phyloP scores from a whole-genome alignment of 2,888 invertebrate species.

The Dasypogon diadema region DNA sequence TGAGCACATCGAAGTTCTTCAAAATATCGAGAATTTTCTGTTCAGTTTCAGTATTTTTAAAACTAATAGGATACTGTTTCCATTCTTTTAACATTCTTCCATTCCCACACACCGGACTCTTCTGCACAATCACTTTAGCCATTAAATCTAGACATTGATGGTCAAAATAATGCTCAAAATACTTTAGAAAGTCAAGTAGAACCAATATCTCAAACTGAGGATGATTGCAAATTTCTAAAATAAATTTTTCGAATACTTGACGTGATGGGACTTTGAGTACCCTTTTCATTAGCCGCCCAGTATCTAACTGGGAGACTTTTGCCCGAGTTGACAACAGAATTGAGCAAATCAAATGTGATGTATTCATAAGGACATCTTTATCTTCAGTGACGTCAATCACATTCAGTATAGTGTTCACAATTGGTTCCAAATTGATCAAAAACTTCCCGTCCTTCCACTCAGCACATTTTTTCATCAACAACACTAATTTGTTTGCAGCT shows the following conservation, averaged over 20 bases:
- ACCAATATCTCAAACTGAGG: constrained; percentile 80
- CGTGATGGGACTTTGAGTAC: constrained; percentile 73
- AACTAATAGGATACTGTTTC: constrained; percentile 76
- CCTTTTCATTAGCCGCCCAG: constrained; percentile 77
- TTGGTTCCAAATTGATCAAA: constrained; percentile 72
- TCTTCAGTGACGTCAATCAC: constrained; percentile 58
- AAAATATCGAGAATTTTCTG: constrained; percentile 62
- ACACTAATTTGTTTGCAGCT: constrained; percentile 69
- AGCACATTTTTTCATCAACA: constrained; percentile 74
- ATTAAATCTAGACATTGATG: constrained; percentile 72
- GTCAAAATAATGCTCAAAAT: constrained; percentile 71
- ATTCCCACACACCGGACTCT: constrained; percentile 74
- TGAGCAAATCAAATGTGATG: constrained; percentile 72
- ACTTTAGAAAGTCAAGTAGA: constrained; percentile 76
- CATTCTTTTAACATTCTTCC: constrained; percentile 74
- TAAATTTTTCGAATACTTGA: constrained; percentile 74
- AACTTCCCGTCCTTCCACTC: constrained; percentile 76
- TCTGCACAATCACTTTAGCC: constrained; percentile 75
- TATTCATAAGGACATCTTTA: constrained; percentile 38
- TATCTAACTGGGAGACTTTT: constrained; percentile 79
- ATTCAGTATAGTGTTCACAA: constrained; percentile 71
- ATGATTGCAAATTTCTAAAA: constrained; percentile 75
- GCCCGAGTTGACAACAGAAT: constrained; percentile 74
- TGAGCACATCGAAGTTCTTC: constrained; percentile 63
- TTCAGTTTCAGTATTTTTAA: constrained; percentile 64